A percentile compares a stretch with the other conserved stretches of the same genome.
Evolutionary conservation across 2,888 invertebrate genomes (phyloP).

Genomic region (Lycaena phlaeas): DNA sequence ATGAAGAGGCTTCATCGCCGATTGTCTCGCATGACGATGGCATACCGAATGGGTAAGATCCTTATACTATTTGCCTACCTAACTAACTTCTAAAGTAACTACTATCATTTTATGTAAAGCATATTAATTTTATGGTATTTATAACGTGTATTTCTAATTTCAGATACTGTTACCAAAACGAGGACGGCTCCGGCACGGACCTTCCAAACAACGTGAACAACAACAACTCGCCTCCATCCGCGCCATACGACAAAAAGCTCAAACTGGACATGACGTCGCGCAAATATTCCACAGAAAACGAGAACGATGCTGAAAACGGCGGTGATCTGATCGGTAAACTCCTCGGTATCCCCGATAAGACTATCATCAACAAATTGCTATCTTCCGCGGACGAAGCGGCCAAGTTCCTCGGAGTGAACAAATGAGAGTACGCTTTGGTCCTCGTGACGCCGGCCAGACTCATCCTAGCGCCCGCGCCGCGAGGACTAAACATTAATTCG

Average conservation of each 20-base stretch:
- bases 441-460: conserved; percentile 63
- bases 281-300: conserved; percentile 60
- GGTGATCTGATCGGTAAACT: conserved; percentile 91
- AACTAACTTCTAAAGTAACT: no score
- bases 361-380: conserved; percentile 87
- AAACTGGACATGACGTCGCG: conserved; percentile 62
- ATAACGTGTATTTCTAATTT: no score
- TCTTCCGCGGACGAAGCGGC: conserved; percentile 90
- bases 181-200: conserved; percentile 59
- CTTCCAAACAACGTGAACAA: conserved; percentile 67
- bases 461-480: conserved; percentile 60
- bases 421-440: conserved; percentile 73
- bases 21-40: conserved; percentile 55
- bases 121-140: no score
- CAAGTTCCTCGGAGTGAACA: conserved; percentile 87
- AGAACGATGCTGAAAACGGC: conserved; percentile 71
- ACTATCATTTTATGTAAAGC: no score
- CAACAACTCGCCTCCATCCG: conserved; percentile 70
- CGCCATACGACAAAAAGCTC: conserved; percentile 69
- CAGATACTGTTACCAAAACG: conserved; percentile 59
- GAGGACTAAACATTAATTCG: conserved; percentile 52
- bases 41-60: conserved; percentile 46
- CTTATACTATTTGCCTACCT: not conserved
- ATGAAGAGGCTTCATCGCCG: conserved; percentile 64
- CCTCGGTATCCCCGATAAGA: conserved; percentile 88